Evolutionary conservation across 2,888 invertebrate genomes (phyloP).

Genomic region (Pyrocoelia pectoralis): DNA sequence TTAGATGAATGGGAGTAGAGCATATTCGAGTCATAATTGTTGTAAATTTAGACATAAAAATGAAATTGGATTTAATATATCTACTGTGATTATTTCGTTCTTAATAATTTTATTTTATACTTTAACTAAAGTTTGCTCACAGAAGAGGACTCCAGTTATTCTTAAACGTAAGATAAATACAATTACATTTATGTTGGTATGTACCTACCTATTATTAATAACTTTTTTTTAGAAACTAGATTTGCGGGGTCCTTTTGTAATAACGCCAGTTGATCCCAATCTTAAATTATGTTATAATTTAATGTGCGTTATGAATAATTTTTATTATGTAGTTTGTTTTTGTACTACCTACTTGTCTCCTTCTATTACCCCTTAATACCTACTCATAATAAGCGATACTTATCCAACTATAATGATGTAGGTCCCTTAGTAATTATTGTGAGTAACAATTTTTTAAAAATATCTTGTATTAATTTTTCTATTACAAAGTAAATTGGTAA

Average conservation of each 20-base stretch:
- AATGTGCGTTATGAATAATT: no score
- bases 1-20: constrained; percentile 72
- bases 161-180: constrained; percentile 53
- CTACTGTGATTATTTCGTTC: constrained; percentile 62
- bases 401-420: no score
- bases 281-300: background rate
- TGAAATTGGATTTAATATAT: constrained; percentile 66
- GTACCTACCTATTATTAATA: background rate
- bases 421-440: no score
- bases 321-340: no score
- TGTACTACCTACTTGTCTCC: no score
- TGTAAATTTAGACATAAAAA: constrained; percentile 65
- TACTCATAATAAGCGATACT: no score
- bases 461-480: no score
- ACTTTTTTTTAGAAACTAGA: constrained; percentile 53
- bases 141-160: constrained; percentile 51
- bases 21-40: constrained; percentile 70
- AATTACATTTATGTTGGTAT: constrained; percentile 17
- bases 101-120: constrained; percentile 68
- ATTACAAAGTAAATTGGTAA: constrained; percentile 67
- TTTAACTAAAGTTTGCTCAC: constrained; percentile 60
- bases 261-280: background rate
- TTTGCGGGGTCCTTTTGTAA: constrained; percentile 45
- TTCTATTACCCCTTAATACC: no score
- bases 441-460: no score